A percentile compares a stretch with the other conserved stretches of the same genome.
phyloP scores from a whole-genome alignment of 2,888 invertebrate genomes.

The Rotaria socialis region DNA sequence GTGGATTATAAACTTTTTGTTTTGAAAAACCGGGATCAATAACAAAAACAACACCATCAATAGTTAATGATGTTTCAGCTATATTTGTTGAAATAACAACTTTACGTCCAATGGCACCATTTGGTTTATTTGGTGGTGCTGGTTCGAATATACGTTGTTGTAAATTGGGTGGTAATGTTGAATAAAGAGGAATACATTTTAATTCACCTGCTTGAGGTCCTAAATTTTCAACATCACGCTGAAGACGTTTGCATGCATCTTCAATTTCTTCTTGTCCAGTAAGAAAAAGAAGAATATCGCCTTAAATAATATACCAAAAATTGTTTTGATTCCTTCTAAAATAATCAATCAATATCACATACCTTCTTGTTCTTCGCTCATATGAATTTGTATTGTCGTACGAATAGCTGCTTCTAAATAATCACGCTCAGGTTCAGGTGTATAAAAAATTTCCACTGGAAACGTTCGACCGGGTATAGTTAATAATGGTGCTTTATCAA shows the following conservation, averaged over 20 bases:
- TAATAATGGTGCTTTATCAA: slow-evolving; percentile 92
- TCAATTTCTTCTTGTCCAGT: slow-evolving; percentile 73
- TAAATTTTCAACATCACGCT: slow-evolving; percentile 87
- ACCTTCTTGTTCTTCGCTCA: slow-evolving; percentile 73
- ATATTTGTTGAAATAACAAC: slow-evolving; percentile 98
- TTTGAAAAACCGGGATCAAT: slow-evolving; percentile 99
- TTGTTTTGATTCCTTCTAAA: too few species aligned
- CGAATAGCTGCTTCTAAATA: slow-evolving; percentile 96
- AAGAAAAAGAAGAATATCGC: slow-evolving; percentile 45
- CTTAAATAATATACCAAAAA: background rate
- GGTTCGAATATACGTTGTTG: slow-evolving; percentile 96
- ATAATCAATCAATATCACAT: slow-evolving; percentile 54
- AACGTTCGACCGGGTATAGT: slow-evolving; percentile 93
- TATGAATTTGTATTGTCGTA: slow-evolving; percentile 92
- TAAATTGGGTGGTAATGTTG: slow-evolving; percentile 89
- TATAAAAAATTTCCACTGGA: slow-evolving; percentile 96
- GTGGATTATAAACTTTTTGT: slow-evolving; percentile 87
- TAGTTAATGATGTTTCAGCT: slow-evolving; percentile 95
- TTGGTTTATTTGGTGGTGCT: slow-evolving; percentile 74
- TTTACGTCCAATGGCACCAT: slow-evolving; percentile 81
- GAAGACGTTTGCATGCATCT: slow-evolving; percentile 94
- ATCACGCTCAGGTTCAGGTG: slow-evolving; percentile 93
- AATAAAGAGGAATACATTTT: slow-evolving; percentile 96
- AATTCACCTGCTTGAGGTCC: slow-evolving; percentile 94
- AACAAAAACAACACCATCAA: slow-evolving; percentile 97